phyloP scores from a whole-genome alignment of 2,797 vertebrate genomes.

The Lacerta viridis region DNA sequence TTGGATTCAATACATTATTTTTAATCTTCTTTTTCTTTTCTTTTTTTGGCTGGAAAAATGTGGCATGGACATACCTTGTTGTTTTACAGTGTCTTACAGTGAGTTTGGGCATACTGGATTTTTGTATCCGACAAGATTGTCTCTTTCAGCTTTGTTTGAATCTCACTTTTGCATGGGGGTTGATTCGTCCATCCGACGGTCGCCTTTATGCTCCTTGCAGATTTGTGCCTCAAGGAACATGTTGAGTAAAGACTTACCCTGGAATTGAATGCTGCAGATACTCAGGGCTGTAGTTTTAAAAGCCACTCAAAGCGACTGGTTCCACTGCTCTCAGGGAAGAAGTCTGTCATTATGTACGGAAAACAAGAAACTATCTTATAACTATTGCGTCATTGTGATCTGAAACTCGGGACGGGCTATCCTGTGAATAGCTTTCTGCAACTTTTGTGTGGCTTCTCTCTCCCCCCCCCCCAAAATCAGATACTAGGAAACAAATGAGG shows the following conservation, averaged over 20 bases:
- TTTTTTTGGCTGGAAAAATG: constrained; percentile 36
- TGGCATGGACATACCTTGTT: not conserved
- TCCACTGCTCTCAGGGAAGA: rapidly evolving
- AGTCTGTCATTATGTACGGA: rapidly evolving
- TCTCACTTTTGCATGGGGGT: not conserved
- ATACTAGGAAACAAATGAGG: not conserved
- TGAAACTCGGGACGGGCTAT: constrained; percentile 14
- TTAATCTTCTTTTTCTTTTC: constrained; percentile 7
- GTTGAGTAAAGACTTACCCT: not conserved
- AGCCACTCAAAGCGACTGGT: not conserved
- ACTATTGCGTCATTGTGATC: not conserved
- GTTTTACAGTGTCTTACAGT: not conserved
- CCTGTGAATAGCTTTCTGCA: rapidly evolving
- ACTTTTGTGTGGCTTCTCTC: constrained; percentile 18
- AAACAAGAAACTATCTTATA: not conserved
- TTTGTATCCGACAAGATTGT: not conserved
- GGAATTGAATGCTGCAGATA: not conserved
- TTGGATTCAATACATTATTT: not conserved
- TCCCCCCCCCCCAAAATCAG: not conserved
- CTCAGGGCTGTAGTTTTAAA: not conserved
- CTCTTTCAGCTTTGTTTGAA: not conserved
- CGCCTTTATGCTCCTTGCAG: not conserved
- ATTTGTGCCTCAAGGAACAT: not conserved
- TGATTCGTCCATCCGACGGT: rapidly evolving
- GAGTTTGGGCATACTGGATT: constrained; percentile 13